Conservation (phyloP, 2,113 vertebrate genomes). For the Prochilodus magdalenae region DNA sequence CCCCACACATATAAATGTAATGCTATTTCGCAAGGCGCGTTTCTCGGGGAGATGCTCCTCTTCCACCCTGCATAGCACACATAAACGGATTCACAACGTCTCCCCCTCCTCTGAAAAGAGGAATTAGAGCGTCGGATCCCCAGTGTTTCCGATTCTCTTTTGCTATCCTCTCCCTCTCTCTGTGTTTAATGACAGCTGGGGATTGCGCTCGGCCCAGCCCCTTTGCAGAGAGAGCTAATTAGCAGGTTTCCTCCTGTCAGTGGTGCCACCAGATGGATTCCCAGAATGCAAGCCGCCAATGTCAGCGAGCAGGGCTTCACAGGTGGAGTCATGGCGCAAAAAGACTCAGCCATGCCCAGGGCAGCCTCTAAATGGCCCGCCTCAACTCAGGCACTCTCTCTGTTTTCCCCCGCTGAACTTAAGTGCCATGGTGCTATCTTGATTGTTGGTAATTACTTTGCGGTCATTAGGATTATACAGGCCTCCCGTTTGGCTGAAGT, state of each 20-base stretch:
- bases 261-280: conserved; percentile 67
- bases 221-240: conserved; percentile 77
- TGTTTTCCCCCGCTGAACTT: not conserved
- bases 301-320: conserved; percentile 62
- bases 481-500: not conserved
- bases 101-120: conserved; percentile 56
- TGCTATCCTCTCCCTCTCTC: conserved; percentile 45
- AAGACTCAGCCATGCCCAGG: not conserved
- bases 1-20: conserved; percentile 23
- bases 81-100: conserved; percentile 54
- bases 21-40: conserved; percentile 45
- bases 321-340: conserved; percentile 58
- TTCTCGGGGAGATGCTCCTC: conserved; percentile 43
- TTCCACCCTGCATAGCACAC: not conserved
- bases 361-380: conserved; percentile 32
- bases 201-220: conserved; percentile 62
- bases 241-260: conserved; percentile 73
- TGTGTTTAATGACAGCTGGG: conserved; percentile 75
- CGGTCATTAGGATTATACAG: not conserved
- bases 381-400: not conserved
- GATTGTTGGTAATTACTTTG: conserved; percentile 7
- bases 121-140: conserved; percentile 66
- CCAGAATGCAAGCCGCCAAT: conserved; percentile 57
- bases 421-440: conserved; percentile 3
- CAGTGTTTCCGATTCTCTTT: conserved; percentile 47